Base-by-base conservation (phyloP, 1,140 invertebrate species). In the Pachypeltis micranthus region DNA sequence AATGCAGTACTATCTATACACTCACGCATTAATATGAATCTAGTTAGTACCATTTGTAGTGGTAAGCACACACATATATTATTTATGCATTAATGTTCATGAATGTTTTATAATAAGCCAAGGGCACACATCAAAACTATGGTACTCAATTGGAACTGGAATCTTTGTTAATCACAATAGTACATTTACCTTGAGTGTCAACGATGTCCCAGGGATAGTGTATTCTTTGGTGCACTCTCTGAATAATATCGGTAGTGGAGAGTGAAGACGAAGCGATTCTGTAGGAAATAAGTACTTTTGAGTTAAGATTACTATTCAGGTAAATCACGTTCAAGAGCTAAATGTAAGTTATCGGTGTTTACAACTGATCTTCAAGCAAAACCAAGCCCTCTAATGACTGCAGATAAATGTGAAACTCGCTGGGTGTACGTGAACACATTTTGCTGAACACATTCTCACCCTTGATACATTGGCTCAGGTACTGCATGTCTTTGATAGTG, bases 161-260 rank as follows among this genome's bases (percentile, higher is more conserved):
- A 39, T 7, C 31, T 39, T 16, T 10, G 16, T 39, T 10, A 39
- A 39, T 10, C 7, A 39, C 34, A 39, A n/a, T 39, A 39, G 34
- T 39, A 39, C n/a, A 39, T n/a, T 7, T 21, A 51, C 47, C 55
- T 77, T 71, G 2, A 82, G 70, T 0, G 75, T 65, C 0, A 72
- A 64, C 1, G 75, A 66, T 0, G 73, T 74, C 1, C 73, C 74
- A 1, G 79, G 77, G 0, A 82, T 74, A 4, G 61, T 68, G 63
- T 80, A 83, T 19, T 78, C 71, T 63, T 76, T 70, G 1, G 68
- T 74, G 54, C 75, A 74, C 28, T 70, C 39, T 55, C 81, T 72
- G 31, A 74, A 67, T 1, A 81, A 65, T 2, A 72, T 61, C 1
- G 75, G 31, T n/a, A n/a, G n/a, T n/a, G n/a, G n/a, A n/a, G n/a